Conservation (phyloP, 2,113 vertebrate species). For the Xiphias gladius region DNA sequence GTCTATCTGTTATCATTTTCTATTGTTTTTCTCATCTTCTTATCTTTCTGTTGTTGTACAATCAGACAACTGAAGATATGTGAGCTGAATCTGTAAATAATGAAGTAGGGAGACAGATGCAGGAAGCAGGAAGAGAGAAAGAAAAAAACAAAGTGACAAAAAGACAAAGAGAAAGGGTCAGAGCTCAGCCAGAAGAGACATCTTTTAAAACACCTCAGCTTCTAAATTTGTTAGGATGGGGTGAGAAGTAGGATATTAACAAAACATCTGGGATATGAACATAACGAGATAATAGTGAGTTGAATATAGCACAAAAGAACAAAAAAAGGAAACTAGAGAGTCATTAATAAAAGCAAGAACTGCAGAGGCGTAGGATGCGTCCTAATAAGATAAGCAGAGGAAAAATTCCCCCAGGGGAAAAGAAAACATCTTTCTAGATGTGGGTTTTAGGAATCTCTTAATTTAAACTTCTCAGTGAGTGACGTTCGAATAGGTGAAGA, state of each 20-base stretch:
- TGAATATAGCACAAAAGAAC: neutral
- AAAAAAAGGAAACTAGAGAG: neutral
- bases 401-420: slow-evolving; percentile 1
- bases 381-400: slow-evolving; percentile 13
- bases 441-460: slow-evolving; percentile 23
- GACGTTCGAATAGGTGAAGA: slow-evolving; percentile 3
- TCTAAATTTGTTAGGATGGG: slow-evolving; percentile 12
- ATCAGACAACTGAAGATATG: slow-evolving; percentile 18
- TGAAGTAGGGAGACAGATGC: slow-evolving; percentile 5
- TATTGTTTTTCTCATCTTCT: neutral
- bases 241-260: neutral
- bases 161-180: neutral
- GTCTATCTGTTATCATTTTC: neutral
- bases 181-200: neutral
- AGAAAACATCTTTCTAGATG: slow-evolving; percentile 1
- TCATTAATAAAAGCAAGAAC: slow-evolving; percentile 24
- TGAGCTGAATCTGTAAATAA: slow-evolving; percentile 21
- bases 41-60: slow-evolving; percentile 19
- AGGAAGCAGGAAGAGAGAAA: slow-evolving; percentile 19
- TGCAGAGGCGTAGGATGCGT: neutral
- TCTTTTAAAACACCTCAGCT: neutral
- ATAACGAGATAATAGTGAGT: neutral
- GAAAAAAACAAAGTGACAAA: neutral
- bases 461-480: slow-evolving; percentile 23
- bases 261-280: slow-evolving; percentile 13